Percentiles rank a stretch among this genome's conserved stretches.
Evolutionary conservation across 2,797 vertebrate species (phyloP).

Genomic region (Nannoperca australis): DNA sequence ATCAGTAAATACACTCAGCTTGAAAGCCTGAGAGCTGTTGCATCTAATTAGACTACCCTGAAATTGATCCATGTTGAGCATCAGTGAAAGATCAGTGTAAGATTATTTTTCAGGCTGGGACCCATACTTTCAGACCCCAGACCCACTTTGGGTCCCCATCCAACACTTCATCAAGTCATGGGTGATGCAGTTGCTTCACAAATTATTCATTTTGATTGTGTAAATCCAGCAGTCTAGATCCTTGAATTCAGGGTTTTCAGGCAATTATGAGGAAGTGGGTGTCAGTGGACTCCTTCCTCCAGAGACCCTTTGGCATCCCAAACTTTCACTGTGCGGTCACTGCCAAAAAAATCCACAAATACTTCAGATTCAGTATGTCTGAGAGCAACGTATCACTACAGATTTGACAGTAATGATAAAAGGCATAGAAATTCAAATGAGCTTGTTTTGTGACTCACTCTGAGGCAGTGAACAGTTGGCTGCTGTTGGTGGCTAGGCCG

Average conservation of each 20-base stretch:
- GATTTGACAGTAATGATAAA: background rate
- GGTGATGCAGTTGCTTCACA: background rate
- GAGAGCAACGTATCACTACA: background rate
- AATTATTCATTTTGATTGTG: constrained; percentile 2
- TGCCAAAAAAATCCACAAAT: constrained; percentile 68
- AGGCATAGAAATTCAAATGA: no score
- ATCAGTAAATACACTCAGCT: constrained; percentile 2
- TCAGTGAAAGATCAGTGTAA: constrained; percentile 4
- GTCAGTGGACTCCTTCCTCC: constrained; percentile 85
- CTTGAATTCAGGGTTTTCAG: background rate
- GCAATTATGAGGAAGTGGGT: background rate
- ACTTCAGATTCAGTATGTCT: background rate
- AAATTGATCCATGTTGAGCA: constrained; percentile 22
- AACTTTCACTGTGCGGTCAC: constrained; percentile 96
- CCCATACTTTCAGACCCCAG: background rate
- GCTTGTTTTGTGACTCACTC: constrained; percentile 88
- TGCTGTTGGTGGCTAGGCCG: constrained; percentile 92
- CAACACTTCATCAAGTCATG: background rate
- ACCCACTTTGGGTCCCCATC: constrained; percentile 3
- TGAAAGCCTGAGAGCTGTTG: background rate
- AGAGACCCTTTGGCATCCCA: constrained; percentile 91
- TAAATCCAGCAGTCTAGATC: constrained; percentile 1
- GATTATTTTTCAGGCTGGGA: background rate
- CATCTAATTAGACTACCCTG: constrained; percentile 29
- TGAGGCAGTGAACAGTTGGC: constrained; percentile 94